phyloP scores from a whole-genome alignment of 2,888 invertebrate genomes.

The Ariolimax columbianus region DNA sequence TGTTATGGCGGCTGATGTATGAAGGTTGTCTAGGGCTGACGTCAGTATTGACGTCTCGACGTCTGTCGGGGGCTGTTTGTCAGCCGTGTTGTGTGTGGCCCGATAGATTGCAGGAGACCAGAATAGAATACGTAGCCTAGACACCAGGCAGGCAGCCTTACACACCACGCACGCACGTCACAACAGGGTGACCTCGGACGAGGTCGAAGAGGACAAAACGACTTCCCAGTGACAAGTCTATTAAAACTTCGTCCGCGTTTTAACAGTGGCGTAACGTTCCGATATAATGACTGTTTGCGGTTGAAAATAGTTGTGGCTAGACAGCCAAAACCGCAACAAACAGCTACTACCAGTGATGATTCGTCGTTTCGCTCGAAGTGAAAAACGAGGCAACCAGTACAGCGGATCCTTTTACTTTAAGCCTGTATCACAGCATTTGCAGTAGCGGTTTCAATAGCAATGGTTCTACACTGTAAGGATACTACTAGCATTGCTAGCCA shows the following conservation, averaged over 20 bases:
- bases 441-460: too few species aligned
- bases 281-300: too few species aligned
- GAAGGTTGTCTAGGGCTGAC: conserved; percentile 67
- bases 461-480: too few species aligned
- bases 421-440: too few species aligned
- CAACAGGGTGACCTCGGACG: conserved; percentile 44
- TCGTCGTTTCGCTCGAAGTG: too few species aligned
- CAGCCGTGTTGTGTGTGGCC: conserved; percentile 33
- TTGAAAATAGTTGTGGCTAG: too few species aligned
- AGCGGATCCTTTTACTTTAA: too few species aligned
- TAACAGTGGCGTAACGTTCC: too few species aligned
- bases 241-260: conserved; percentile 15
- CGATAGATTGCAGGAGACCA: conserved; percentile 28
- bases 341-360: too few species aligned
- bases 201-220: conserved; percentile 41
- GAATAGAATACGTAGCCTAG: conserved; percentile 38
- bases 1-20: conserved; percentile 53
- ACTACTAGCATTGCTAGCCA: too few species aligned
- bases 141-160: conserved; percentile 31
- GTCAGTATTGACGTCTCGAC: conserved; percentile 64
- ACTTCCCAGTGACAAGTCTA: conserved; percentile 32
- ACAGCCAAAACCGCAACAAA: too few species aligned
- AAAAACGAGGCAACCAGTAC: too few species aligned
- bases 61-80: conserved; percentile 57
- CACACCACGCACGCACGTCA: conserved; percentile 21